Evolutionary conservation across 2,797 vertebrate species (phyloP).

Genomic region (Eremophila alpestris): DNA sequence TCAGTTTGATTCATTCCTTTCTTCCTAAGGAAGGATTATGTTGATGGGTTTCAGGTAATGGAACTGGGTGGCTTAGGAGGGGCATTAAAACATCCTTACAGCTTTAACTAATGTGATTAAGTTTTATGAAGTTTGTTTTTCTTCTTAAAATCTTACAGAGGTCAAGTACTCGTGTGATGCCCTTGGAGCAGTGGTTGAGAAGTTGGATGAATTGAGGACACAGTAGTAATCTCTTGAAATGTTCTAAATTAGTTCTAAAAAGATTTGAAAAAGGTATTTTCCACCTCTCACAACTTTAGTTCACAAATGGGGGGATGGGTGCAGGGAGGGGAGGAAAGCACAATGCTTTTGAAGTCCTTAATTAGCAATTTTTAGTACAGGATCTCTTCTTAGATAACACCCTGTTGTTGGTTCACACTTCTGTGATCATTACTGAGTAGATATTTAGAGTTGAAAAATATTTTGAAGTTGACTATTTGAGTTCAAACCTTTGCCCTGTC

Average conservation of each 20-base stretch:
- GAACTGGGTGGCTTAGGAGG: conserved; percentile 83
- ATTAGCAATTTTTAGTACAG: conserved; percentile 25
- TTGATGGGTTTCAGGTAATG: conserved; percentile 84
- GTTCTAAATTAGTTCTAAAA: conserved; percentile 69
- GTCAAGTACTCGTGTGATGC: conserved; percentile 84
- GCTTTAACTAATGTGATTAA: conserved; percentile 92
- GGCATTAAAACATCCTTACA: conserved; percentile 84
- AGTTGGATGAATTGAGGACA: conserved; percentile 62
- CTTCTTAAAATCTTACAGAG: conserved; percentile 86
- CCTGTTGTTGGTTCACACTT: background rate
- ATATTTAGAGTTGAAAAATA: conserved; percentile 10
- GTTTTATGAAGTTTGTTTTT: conserved; percentile 94
- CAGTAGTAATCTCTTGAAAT: conserved; percentile 74
- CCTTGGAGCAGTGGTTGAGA: conserved; percentile 57
- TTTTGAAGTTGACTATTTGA: conserved; percentile 31
- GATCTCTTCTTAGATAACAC: background rate
- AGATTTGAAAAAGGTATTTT: conserved; percentile 65
- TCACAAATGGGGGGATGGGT: background rate
- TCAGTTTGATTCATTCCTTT: conserved; percentile 81
- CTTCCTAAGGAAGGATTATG: conserved; percentile 83
- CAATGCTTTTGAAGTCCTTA: conserved; percentile 46
- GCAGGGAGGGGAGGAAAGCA: background rate
- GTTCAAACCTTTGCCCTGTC: conserved; percentile 40
- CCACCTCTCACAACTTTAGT: conserved; percentile 43
- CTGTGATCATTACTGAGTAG: background rate